Percentiles rank a stretch among this genome's conserved stretches.
Evolutionary conservation across 2,888 invertebrate species (phyloP).

Genomic region (Kuschelorhynchus macadamiae): DNA sequence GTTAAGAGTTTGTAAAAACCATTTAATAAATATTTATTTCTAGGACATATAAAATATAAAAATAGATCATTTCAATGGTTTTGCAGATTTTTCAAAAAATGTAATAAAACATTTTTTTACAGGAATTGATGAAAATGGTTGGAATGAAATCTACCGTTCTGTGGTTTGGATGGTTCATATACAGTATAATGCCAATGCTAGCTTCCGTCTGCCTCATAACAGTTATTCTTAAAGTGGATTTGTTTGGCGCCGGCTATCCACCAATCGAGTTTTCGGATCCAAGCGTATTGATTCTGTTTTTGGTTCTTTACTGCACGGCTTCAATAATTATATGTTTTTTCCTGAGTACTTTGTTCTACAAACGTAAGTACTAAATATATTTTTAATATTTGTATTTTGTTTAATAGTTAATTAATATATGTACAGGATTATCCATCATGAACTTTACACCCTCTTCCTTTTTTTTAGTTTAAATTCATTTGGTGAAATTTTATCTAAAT

Average conservation of each 20-base stretch:
- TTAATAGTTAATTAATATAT: too few species aligned
- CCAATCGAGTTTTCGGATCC: conserved; percentile 80
- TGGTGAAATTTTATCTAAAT: too few species aligned
- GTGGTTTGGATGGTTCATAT: conserved; percentile 90
- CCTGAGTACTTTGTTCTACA: conserved; percentile 82
- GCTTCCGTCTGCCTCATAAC: conserved; percentile 74
- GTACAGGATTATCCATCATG: too few species aligned
- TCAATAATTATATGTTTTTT: conserved; percentile 84
- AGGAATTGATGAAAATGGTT: conserved; percentile 96
- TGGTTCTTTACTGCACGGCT: conserved; percentile 79
- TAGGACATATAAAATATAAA: too few species aligned
- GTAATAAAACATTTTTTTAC: too few species aligned
- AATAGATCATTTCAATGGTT: too few species aligned
- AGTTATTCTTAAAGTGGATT: conserved; percentile 74
- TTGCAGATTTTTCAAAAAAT: too few species aligned
- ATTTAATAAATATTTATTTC: too few species aligned
- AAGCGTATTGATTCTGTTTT: conserved; percentile 77
- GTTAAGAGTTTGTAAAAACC: too few species aligned
- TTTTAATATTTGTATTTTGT: too few species aligned
- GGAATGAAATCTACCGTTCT: conserved; percentile 87
- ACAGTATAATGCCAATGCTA: conserved; percentile 79
- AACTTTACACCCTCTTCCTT: too few species aligned
- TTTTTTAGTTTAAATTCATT: too few species aligned
- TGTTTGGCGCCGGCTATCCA: conserved; percentile 68
- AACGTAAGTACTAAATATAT: conserved; percentile 80